Base-by-base conservation (phyloP, 2,797 vertebrate genomes). In the Kryptolebias ocellatus region DNA sequence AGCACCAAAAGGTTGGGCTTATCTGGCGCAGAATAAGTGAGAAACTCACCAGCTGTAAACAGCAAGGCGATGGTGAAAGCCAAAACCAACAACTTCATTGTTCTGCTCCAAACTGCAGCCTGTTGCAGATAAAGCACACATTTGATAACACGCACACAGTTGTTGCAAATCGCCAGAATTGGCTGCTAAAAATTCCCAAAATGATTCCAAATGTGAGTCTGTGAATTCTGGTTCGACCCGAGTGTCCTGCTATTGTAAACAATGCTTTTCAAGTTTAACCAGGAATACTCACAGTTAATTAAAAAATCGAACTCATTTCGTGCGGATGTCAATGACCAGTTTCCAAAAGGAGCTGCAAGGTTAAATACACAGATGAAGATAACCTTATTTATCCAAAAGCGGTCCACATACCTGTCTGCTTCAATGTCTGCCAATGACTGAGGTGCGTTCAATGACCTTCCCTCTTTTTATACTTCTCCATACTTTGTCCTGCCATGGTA, bases 21-120 rank as follows among this genome's bases (percentile, higher is more conserved):
- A 61, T 64, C 79, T 63, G 85, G 81, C 86, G 72, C 86, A 81
- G 63, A 90, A 89, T 90, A 70, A 90, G 77, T 84, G 84, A 83
- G 81, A 88, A 80, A 89, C 93, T 90, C 75, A 94, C 93, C 89
- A n/a, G 74, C 83, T 76, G 87, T 66, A 67, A 92, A 77, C 84
- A 92, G 64, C 84, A 93, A 69, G 56, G 79, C 42, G 2, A 89
- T 24, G 63, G 76, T 53, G 42, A 92, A 60, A 55, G 66, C 78
- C 58, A 93, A 74, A 39, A 89, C 64, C 71, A 91, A 58, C 67
- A 88, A 39, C 88, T 91, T 94, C 93, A 93, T 94, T 49, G 52
- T 89, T 84, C 66, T 69, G 64, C 59, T 75, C 57, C 53, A 0
- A 45, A 2, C 39, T 69, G 76, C 44, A 73, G 61, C 63, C 79